Evolutionary conservation across 23 tunicate species (phyloP).

Genomic region (Corella eumyota): DNA sequence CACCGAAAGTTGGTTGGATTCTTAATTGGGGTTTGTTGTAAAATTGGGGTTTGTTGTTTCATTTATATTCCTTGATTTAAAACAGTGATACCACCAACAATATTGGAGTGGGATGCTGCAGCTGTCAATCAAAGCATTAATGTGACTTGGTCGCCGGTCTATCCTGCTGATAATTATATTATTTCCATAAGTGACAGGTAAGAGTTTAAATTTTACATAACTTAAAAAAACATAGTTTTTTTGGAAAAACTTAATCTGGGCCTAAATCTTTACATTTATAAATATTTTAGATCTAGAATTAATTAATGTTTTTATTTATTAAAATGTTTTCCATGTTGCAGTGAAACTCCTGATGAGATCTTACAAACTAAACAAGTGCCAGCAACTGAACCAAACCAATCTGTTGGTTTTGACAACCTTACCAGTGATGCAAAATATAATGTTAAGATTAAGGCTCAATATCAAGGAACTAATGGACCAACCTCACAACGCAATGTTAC

Average conservation of each 20-base stretch:
- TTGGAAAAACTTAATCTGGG: too few species aligned
- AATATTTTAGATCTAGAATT: too few species aligned
- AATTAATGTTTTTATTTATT: too few species aligned
- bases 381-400: conserved; percentile 1
- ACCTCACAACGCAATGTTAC: background rate
- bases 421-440: background rate
- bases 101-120: conserved; percentile 3
- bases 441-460: background rate
- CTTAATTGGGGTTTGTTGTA: background rate
- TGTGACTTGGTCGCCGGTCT: conserved; percentile 8
- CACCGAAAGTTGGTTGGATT: background rate
- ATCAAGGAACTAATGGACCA: conserved; percentile 1
- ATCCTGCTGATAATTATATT: conserved; percentile 11
- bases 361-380: background rate
- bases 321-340: background rate
- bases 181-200: conserved; percentile 7
- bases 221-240: too few species aligned
- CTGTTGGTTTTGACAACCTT: background rate
- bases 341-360: background rate
- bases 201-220: too few species aligned
- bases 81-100: background rate
- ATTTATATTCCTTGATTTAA: background rate
- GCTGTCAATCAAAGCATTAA: background rate
- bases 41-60: background rate
- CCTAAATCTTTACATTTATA: too few species aligned